Evolutionary conservation across 2,888 invertebrate genomes (phyloP).

Genomic region (Miltochrista miniata): DNA sequence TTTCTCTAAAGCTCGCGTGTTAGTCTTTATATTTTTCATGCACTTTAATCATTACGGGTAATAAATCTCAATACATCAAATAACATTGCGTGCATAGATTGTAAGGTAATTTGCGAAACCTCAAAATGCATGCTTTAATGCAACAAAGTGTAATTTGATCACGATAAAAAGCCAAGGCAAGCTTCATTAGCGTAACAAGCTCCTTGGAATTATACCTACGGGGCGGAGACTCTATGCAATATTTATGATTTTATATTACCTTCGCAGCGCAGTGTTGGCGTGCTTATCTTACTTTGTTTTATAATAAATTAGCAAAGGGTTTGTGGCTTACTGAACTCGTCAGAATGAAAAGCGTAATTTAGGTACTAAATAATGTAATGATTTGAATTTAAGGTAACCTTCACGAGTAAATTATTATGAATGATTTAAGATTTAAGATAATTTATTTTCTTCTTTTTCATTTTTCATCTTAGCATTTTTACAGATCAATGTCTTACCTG

Average conservation of each 20-base stretch:
- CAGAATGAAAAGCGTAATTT: not conserved
- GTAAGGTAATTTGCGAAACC: conserved; percentile 39
- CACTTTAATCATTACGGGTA: too few relatives aligned
- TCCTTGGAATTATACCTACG: conserved; percentile 43
- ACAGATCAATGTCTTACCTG: too few relatives aligned
- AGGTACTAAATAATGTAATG: too few relatives aligned
- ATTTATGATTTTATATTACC: conserved; percentile 40
- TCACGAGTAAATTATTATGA: too few relatives aligned
- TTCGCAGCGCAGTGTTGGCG: conserved; percentile 25
- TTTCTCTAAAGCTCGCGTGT: too few relatives aligned
- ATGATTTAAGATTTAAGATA: too few relatives aligned
- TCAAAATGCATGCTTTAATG: conserved; percentile 46
- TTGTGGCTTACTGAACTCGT: not conserved
- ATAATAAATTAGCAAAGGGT: not conserved
- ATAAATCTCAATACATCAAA: conserved; percentile 3
- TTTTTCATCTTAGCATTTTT: too few relatives aligned
- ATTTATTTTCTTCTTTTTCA: too few relatives aligned
- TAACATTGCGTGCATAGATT: conserved; percentile 1
- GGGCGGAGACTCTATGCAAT: conserved; percentile 39
- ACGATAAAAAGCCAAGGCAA: conserved; percentile 46
- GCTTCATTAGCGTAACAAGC: conserved; percentile 49
- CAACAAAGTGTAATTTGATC: conserved; percentile 49
- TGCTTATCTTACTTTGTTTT: conserved; percentile 47
- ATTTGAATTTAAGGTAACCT: too few relatives aligned
- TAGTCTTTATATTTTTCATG: too few relatives aligned